Conservation (phyloP, 2,113 vertebrate species). For the Nesogale talazaci region DNA sequence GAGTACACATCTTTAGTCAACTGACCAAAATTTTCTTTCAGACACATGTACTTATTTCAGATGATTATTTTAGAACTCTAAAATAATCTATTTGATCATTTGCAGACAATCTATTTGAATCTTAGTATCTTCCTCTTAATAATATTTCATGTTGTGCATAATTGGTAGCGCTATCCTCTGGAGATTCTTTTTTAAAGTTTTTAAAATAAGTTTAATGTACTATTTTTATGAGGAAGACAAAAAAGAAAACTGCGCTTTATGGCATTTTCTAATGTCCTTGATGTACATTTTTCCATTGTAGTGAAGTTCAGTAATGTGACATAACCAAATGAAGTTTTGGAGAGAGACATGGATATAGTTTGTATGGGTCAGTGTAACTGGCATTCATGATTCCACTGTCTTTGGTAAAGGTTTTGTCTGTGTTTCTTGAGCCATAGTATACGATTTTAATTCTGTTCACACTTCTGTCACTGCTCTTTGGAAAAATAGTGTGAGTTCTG, state of each 20-base stretch:
- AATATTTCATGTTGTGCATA: neutral
- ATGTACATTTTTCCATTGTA: no score
- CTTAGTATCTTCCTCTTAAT: neutral
- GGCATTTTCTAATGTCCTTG: no score
- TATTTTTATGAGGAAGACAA: neutral
- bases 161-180: neutral
- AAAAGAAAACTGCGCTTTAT: neutral
- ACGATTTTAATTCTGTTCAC: neutral
- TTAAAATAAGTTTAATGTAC: neutral
- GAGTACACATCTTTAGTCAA: neutral
- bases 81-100: neutral
- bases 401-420: neutral
- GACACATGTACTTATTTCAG: no score
- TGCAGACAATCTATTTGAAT: neutral
- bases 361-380: neutral
- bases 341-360: neutral
- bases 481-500: no score
- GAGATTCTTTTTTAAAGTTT: neutral
- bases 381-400: neutral
- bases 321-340: neutral
- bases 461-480: neutral
- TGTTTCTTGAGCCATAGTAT: neutral
- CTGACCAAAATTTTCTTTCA: no score
- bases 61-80: neutral
- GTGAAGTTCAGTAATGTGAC: no score